A percentile compares a stretch with the other conserved stretches of the same genome.
These are phyloP conservation scores for Tachycineta bicolor DNA, from an alignment of 2,113 vertebrate genomes.

Conservation along the genomic window DNA sequence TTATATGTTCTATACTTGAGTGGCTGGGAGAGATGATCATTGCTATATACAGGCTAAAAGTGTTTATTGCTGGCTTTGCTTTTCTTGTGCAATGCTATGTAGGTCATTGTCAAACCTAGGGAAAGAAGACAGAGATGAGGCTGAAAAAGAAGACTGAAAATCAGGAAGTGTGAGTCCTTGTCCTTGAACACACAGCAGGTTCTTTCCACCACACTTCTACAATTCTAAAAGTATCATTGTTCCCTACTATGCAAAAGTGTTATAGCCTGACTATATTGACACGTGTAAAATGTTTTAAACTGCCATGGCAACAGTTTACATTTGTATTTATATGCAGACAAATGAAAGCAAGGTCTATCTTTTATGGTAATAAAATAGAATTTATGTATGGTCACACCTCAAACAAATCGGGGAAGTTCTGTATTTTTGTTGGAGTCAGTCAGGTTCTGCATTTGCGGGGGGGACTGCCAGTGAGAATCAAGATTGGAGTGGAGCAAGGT, in stretches of 20 bases:
- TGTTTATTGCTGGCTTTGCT: slow-evolving; percentile 39
- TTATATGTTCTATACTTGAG: background rate
- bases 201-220: background rate
- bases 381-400: background rate
- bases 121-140: background rate
- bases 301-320: background rate
- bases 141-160: background rate
- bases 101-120: slow-evolving; percentile 29
- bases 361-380: background rate
- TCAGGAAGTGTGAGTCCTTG: background rate
- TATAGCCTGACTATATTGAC: background rate
- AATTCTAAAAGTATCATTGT: background rate
- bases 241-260: background rate
- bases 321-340: background rate
- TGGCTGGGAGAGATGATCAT: background rate
- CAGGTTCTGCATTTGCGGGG: background rate
- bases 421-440: background rate
- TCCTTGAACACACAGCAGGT: background rate
- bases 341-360: background rate
- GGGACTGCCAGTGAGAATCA: background rate
- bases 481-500: background rate
- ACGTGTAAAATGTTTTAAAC: background rate
- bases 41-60: background rate
- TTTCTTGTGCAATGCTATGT: slow-evolving; percentile 1
- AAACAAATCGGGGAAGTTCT: background rate